Evolutionary conservation across 2,797 vertebrate genomes (phyloP), one percentile per base, ranked within the genome.

Genomic region (Mycteria americana): DNA sequence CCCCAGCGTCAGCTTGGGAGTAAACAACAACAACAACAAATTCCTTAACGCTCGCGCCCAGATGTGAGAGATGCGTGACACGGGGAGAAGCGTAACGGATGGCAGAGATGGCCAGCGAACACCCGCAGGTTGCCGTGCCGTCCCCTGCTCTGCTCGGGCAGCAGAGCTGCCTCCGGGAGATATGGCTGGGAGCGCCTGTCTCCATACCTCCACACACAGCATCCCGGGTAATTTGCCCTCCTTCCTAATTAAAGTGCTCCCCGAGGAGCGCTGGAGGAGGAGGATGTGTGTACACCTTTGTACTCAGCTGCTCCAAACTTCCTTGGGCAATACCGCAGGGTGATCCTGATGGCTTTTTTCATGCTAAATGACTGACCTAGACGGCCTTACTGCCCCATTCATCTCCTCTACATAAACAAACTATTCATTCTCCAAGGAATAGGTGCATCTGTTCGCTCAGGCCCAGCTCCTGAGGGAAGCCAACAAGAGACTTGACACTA

Each of bases 341-440:
- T 56, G 82, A 96, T 95, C 93, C 90, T 89, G 94, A 95, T 91
- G 87, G 89, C 92, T 97, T 95, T 97, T 95, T 97, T 96, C 93
- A 96, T 95, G 95, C 93, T 97, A 96, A 97, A 95, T 95, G 96
- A 96, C 92, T 96, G 96, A 96, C 95, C 96, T 92, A 92, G 91
- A 82, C 4, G 88, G 91, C 94, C 95, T 95, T 93, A 62, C 87
- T 96, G 93, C 85, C 89, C 95, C 93, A 96, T 94, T 96, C 93
- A 96, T 91, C 95, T 97, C 91, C 50, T 63, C 94, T 91, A 85
- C 88, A 96, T 96, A 97, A 97, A 95, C 96, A 96, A 93, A 95
- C 93, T 90, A 93, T 90, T 97, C 91, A 94, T 92, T 92, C 93
- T 81, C 95, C 50, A 74, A 94, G 88, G 93, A 97, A 94, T 93